These are phyloP conservation scores for Platynereis dumerilii DNA, from an alignment of 2,888 invertebrate genomes.

Conservation along the genomic window DNA sequence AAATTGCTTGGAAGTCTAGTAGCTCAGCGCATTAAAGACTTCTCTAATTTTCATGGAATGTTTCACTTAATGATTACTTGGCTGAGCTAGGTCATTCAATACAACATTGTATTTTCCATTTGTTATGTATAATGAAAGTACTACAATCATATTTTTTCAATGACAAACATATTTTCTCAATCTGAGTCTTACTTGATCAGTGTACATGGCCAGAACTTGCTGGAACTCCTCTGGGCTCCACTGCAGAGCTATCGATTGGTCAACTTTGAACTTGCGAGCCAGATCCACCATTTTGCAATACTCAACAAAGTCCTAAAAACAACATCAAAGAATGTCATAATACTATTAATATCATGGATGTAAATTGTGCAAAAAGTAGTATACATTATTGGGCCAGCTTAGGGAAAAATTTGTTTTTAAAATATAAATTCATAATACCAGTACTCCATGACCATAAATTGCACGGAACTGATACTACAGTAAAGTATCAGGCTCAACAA, in stretches of 20 bases:
- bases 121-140: slow-evolving; percentile 2
- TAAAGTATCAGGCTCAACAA: too few relatives aligned
- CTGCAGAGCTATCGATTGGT: slow-evolving; percentile 50
- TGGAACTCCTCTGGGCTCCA: slow-evolving; percentile 62
- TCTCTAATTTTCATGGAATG: too few relatives aligned
- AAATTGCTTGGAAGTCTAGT: too few relatives aligned
- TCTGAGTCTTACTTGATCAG: slow-evolving; percentile 52
- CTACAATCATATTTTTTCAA: slow-evolving; percentile 7
- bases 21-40: too few relatives aligned
- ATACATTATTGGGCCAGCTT: too few relatives aligned
- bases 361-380: too few relatives aligned
- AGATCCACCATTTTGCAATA: slow-evolving; percentile 61
- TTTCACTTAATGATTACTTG: too few relatives aligned
- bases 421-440: too few relatives aligned
- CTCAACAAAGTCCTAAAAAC: slow-evolving; percentile 52
- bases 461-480: too few relatives aligned
- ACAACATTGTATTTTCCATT: neutral
- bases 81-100: too few relatives aligned
- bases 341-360: neutral
- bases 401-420: too few relatives aligned
- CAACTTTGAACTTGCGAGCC: slow-evolving; percentile 50
- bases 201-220: slow-evolving; percentile 53
- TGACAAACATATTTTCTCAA: neutral
- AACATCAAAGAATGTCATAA: slow-evolving; percentile 2
- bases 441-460: too few relatives aligned